phyloP scores from a whole-genome alignment of 2,113 vertebrate species.

The Cyprinodon variegatus region DNA sequence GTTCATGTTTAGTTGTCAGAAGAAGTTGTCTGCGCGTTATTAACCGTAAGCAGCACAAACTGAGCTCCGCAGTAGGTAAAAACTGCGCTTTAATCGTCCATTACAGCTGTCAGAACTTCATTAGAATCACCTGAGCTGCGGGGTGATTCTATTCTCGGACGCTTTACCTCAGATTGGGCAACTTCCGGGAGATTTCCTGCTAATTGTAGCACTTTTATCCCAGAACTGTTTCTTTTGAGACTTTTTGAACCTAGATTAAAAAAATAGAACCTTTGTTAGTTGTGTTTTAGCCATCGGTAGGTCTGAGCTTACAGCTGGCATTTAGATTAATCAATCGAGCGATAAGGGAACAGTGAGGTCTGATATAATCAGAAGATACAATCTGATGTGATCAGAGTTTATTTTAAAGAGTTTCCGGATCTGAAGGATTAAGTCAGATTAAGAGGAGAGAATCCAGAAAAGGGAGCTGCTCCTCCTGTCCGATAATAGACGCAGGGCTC shows the following conservation, averaged over 20 bases:
- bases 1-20: constrained; percentile 55
- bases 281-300: too few species aligned
- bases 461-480: constrained; percentile 1
- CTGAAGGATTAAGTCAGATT: background rate
- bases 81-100: background rate
- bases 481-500: constrained; percentile 47
- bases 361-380: too few species aligned
- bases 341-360: too few species aligned
- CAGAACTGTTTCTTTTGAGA: background rate
- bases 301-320: too few species aligned
- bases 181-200: constrained; percentile 40
- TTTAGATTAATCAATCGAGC: too few species aligned
- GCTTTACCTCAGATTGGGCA: constrained; percentile 38
- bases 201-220: background rate
- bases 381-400: too few species aligned
- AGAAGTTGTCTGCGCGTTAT: background rate
- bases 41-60: background rate
- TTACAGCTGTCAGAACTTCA: background rate
- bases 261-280: too few species aligned
- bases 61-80: background rate
- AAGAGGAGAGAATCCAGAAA: background rate
- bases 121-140: background rate
- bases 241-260: too few species aligned
- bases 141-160: background rate
- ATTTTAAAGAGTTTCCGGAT: too few species aligned